phyloP scores from a whole-genome alignment of 2,113 vertebrate species.

The Lipotes vexillifer region DNA sequence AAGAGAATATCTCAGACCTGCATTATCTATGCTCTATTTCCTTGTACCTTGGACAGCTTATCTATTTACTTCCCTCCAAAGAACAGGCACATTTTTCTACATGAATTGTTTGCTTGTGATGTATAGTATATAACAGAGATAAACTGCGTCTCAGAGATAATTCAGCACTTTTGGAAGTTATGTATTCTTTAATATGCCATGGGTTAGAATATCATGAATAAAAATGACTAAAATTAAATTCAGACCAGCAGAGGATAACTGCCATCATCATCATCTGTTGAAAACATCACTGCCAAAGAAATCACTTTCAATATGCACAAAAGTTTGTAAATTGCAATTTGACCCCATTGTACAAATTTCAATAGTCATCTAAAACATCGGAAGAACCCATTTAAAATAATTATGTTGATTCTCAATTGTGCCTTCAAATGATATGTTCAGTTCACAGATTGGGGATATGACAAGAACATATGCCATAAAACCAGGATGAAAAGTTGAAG shows the following conservation, averaged over 20 bases:
- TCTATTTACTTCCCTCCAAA: conserved; percentile 84
- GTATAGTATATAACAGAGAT: conserved; percentile 60
- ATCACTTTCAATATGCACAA: conserved; percentile 54
- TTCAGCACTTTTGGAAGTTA: conserved; percentile 54
- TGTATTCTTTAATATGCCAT: not conserved
- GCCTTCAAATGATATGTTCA: conserved; percentile 48
- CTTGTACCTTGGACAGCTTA: conserved; percentile 86
- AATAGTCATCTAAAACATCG: conserved; percentile 58
- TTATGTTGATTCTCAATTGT: conserved; percentile 66
- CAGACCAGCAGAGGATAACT: conserved; percentile 48
- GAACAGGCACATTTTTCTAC: conserved; percentile 78
- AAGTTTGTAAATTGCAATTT: conserved; percentile 67
- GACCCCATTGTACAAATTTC: conserved; percentile 61
- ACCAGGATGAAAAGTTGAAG: conserved; percentile 28
- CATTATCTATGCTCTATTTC: conserved; percentile 96
- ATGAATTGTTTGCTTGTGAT: conserved; percentile 75
- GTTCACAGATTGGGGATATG: conserved; percentile 18
- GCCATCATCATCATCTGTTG: conserved; percentile 33
- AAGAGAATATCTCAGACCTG: conserved; percentile 85
- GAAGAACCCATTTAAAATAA: conserved; percentile 60
- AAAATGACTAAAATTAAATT: conserved; percentile 66
- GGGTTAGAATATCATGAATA: conserved; percentile 54
- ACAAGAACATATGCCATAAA: not conserved
- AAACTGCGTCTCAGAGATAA: conserved; percentile 47
- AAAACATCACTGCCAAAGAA: conserved; percentile 55